Conservation (phyloP, 2,113 vertebrate genomes). For the Azemiops feae region DNA sequence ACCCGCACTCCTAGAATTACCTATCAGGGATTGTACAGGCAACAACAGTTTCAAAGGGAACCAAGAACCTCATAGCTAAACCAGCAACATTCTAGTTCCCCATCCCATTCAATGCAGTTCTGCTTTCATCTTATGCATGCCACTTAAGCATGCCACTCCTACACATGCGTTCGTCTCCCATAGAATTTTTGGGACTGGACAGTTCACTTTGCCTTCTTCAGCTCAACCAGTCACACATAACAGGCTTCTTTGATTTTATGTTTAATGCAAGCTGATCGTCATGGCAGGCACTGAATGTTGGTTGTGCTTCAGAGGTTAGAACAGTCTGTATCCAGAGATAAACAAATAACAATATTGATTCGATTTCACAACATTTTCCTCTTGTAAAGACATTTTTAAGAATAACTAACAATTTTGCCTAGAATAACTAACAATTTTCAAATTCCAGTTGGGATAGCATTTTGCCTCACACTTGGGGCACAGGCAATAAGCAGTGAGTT, state of each 20-base stretch:
- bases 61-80: neutral
- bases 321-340: neutral
- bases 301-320: slow-evolving; percentile 13
- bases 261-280: neutral
- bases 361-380: neutral
- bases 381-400: neutral
- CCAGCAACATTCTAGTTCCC: neutral
- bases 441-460: neutral
- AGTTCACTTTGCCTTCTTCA: neutral
- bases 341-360: neutral
- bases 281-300: neutral
- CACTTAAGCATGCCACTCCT: neutral
- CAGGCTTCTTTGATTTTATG: neutral
- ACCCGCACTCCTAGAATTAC: neutral
- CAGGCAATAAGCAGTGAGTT: neutral
- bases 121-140: neutral
- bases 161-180: neutral
- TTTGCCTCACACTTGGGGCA: neutral
- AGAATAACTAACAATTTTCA: neutral
- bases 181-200: neutral
- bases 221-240: neutral
- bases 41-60: neutral
- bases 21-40: neutral
- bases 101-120: too few species aligned
- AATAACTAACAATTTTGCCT: neutral